Conservation (phyloP, 1,140 invertebrate genomes). For the Achroia grisella region DNA sequence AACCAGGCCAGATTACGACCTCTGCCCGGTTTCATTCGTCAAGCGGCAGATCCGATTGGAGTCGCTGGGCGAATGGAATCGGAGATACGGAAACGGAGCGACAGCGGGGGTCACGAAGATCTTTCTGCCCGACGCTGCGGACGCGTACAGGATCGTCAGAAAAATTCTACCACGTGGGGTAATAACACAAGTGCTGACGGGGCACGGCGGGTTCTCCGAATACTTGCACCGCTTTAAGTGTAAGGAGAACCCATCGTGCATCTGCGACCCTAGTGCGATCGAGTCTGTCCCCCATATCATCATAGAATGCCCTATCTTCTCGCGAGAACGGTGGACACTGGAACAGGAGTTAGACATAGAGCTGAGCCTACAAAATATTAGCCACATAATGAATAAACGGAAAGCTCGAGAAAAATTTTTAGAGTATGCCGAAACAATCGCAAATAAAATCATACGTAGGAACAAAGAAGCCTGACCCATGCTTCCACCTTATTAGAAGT, state of each 20-base stretch:
- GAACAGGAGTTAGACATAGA: neutral
- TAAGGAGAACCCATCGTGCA: constrained; percentile 3
- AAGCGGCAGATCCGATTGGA: constrained; percentile 8
- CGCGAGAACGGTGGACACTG: neutral
- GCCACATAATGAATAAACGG: neutral
- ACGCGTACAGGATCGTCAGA: neutral
- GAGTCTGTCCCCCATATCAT: neutral
- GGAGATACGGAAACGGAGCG: constrained; percentile 1
- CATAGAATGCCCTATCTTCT: neutral
- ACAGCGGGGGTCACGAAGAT: neutral
- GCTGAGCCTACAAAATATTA: neutral
- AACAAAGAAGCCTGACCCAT: too few relatives aligned
- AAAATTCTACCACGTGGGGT: neutral
- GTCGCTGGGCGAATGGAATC: constrained; percentile 12
- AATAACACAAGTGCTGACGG: neutral
- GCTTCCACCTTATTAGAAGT: too few relatives aligned
- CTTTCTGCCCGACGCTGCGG: neutral
- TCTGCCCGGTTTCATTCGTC: constrained; percentile 14
- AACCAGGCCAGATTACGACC: constrained; percentile 7
- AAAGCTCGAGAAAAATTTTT: neutral
- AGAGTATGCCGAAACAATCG: neutral
- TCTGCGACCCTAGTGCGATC: neutral
- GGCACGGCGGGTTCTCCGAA: neutral
- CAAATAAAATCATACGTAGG: too few relatives aligned
- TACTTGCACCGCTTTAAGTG: constrained; percentile 2